These are phyloP conservation scores for Drosophila pandora DNA, from an alignment of 1,140 invertebrate genomes.

Conservation along the genomic window DNA sequence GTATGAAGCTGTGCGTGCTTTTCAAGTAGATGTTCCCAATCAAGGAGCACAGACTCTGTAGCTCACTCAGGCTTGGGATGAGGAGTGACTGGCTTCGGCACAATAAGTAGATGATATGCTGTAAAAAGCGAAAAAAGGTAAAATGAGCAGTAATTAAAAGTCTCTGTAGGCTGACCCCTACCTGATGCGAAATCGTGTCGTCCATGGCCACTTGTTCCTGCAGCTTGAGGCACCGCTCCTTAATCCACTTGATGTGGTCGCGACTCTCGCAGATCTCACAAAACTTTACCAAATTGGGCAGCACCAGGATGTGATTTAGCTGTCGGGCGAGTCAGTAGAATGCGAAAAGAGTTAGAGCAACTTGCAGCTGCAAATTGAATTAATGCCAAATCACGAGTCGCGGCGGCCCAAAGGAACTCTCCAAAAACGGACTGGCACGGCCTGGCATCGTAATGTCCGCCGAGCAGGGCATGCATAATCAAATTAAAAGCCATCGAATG, in stretches of 20 bases:
- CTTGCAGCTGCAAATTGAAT: conserved; percentile 49
- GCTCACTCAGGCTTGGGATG: conserved; percentile 72
- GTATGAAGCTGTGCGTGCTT: conserved; percentile 86
- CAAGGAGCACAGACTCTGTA: conserved; percentile 79
- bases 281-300: conserved; percentile 82
- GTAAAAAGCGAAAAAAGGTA: not conserved
- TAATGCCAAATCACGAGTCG: conserved; percentile 22
- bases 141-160: too few relatives aligned
- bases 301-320: conserved; percentile 75
- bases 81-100: conserved; percentile 80
- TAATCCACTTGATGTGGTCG: conserved; percentile 83
- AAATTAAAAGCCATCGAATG: conserved; percentile 51
- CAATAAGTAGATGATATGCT: conserved; percentile 83
- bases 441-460: conserved; percentile 29
- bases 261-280: conserved; percentile 82
- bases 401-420: conserved; percentile 33
- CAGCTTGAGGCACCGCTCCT: conserved; percentile 71
- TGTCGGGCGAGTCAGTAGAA: conserved; percentile 33
- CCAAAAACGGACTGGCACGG: conserved; percentile 26
- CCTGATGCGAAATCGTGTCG: conserved; percentile 83
- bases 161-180: conserved; percentile 2
- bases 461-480: conserved; percentile 39
- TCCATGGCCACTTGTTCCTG: conserved; percentile 82
- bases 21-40: conserved; percentile 84
- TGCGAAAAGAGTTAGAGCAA: conserved; percentile 51